Evolutionary conservation across 2,888 invertebrate species (phyloP).

Genomic region (Drosophila pseudotalamancana): DNA sequence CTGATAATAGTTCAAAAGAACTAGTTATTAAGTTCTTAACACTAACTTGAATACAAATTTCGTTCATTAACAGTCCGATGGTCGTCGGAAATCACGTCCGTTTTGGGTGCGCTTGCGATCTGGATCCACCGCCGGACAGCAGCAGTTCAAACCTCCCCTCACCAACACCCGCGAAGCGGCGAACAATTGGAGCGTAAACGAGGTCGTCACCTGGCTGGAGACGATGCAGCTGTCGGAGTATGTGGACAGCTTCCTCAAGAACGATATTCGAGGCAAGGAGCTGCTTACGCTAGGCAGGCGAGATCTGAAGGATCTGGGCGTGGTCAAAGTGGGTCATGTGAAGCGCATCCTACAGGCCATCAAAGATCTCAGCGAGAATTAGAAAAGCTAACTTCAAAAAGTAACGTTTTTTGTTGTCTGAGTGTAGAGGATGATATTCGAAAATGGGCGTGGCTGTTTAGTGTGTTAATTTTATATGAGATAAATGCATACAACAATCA

Average conservation of each 20-base stretch:
- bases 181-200: constrained; percentile 92
- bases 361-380: constrained; percentile 88
- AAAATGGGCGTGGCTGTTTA: constrained; percentile 31
- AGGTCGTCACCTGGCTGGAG: constrained; percentile 96
- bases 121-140: constrained; percentile 80
- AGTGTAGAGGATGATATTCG: constrained; percentile 12
- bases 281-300: constrained; percentile 93
- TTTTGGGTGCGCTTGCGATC: constrained; percentile 89
- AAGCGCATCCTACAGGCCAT: constrained; percentile 97
- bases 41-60: background rate
- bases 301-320: constrained; percentile 95
- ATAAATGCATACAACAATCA: constrained; percentile 77
- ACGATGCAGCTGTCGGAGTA: constrained; percentile 95
- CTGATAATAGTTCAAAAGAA: too few relatives aligned
- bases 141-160: constrained; percentile 75
- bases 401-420: constrained; percentile 30
- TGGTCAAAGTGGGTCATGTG: constrained; percentile 97
- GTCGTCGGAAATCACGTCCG: constrained; percentile 87
- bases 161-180: constrained; percentile 85
- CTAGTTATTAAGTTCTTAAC: too few relatives aligned
- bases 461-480: constrained; percentile 35
- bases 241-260: constrained; percentile 93
- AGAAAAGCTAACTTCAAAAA: constrained; percentile 36
- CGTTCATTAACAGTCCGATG: constrained; percentile 83
- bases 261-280: constrained; percentile 96